A percentile compares a stretch with the other conserved stretches of the same genome.
phyloP scores from a whole-genome alignment of 2,797 vertebrate genomes.

The Pseudotriccus pelzelni region DNA sequence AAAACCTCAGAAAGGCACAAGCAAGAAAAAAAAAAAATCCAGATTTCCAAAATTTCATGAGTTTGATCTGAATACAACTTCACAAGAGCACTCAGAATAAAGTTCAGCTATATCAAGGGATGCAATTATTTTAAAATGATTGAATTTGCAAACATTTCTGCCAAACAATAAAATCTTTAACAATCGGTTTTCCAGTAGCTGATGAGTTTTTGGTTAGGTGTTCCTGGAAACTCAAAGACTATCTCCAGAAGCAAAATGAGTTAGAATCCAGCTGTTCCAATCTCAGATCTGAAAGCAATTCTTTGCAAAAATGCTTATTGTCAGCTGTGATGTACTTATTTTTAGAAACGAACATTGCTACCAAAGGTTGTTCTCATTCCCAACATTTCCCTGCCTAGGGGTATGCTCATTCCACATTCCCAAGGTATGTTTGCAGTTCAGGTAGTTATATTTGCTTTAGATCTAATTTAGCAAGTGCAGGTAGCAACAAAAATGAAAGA shows the following conservation, averaged over 20 bases:
- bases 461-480: constrained; percentile 19
- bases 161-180: background rate
- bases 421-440: constrained; percentile 17
- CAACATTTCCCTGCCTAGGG: constrained; percentile 12
- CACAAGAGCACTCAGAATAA: background rate
- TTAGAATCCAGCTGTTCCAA: constrained; percentile 44
- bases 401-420: constrained; percentile 19
- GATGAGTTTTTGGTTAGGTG: background rate
- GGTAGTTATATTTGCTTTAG: constrained; percentile 34
- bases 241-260: background rate
- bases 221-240: background rate
- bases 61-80: background rate
- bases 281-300: background rate
- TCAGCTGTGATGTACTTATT: constrained; percentile 26
- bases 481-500: background rate
- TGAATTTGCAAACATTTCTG: background rate
- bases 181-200: background rate
- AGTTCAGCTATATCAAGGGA: background rate
- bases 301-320: constrained; percentile 31
- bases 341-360: constrained; percentile 26
- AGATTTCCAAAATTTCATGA: background rate
- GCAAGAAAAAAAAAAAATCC: background rate
- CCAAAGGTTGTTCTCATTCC: constrained; percentile 39
- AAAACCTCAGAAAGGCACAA: background rate
- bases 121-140: background rate